Percentiles rank a stretch among this genome's conserved stretches.
Conservation (phyloP, 2,888 invertebrate species). For the Amphimallon solstitiale region DNA sequence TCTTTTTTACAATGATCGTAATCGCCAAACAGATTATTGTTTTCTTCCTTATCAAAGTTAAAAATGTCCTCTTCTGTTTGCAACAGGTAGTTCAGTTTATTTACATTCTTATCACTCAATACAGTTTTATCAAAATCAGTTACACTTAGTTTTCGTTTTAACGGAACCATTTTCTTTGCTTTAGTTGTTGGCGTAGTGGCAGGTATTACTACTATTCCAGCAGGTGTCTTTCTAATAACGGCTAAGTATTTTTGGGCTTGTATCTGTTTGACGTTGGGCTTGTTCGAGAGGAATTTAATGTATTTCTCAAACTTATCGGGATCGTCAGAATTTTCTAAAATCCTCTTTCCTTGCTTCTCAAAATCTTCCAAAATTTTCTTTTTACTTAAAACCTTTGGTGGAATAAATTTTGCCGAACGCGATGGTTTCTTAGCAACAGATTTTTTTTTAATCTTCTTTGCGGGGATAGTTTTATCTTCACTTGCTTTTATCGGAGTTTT, state of each 20-base stretch:
- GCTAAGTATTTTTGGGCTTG: conserved; percentile 53
- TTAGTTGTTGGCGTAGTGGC: conserved; percentile 26
- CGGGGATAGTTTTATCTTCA: background rate
- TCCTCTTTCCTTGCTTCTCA: conserved; percentile 51
- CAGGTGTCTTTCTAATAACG: conserved; percentile 49
- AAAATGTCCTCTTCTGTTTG: conserved; percentile 5
- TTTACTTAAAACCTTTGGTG: conserved; percentile 51
- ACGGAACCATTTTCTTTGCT: conserved; percentile 31
- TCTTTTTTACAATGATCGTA: too few relatives aligned
- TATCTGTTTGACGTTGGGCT: conserved; percentile 55
- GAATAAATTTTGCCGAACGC: conserved; percentile 43
- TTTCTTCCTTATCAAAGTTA: background rate
- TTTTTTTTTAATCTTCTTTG: background rate
- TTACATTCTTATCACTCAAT: conserved; percentile 43
- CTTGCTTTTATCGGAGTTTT: background rate
- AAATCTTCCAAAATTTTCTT: conserved; percentile 54
- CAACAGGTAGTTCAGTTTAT: conserved; percentile 2
- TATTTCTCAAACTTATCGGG: conserved; percentile 45
- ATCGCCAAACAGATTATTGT: too few relatives aligned
- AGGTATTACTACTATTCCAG: conserved; percentile 53
- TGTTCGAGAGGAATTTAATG: conserved; percentile 50
- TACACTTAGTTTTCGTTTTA: conserved; percentile 24
- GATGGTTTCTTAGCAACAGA: background rate
- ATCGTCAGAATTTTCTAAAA: conserved; percentile 47
- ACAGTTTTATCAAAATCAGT: conserved; percentile 39